Evolutionary conservation across 2,113 vertebrate genomes (phyloP), one percentile per base, ranked within the genome.

Genomic region (Hypanus sabinus): DNA sequence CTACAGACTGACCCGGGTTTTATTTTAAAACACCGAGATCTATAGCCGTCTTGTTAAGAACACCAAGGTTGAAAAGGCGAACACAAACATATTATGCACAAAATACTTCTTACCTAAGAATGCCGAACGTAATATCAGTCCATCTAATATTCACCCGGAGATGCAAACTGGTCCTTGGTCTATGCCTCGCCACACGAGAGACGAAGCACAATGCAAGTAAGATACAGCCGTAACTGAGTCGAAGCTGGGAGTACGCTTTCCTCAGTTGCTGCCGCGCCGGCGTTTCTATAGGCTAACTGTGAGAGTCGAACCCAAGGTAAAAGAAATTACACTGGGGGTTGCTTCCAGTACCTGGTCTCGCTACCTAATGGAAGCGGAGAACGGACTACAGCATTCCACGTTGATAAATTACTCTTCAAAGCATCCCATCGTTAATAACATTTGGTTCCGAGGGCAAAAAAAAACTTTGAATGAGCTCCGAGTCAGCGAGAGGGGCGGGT

Each of bases 71-170:
- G 57, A 27, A 68, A 73, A 92, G n/a, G 68, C 90, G 36, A 92
- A 27, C 65, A 70, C 33, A 68, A 16, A 92, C 88, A 70, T 18
- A 70, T 6, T 11, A 70, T 14, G 57, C 27, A 65, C 91, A 73
- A 11, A 46, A 55, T 27, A 73, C 65, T 55, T 38, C 97, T 97
- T 97, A 97, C 97, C 97, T 97, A 95, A 20, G 95, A 95, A 95
- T 95, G 87, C 73, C 94, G 95, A 95, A 94, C 94, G 94, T 95
- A 95, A 95, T 94, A 94, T 94, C 95, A 96, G 95, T 96, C 96
- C 96, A 96, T 94, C 94, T 95, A 94, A 95, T 91, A 94, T 96
- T 94, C 94, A 94, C 94, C 94, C 94, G 94, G 94, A 95, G 90
- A 55, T 88, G 57, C 20, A 60, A 38, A 57, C 65, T 33, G 76